Evolutionary conservation across 2,888 invertebrate species (phyloP).

Genomic region (Epirrita christyi): DNA sequence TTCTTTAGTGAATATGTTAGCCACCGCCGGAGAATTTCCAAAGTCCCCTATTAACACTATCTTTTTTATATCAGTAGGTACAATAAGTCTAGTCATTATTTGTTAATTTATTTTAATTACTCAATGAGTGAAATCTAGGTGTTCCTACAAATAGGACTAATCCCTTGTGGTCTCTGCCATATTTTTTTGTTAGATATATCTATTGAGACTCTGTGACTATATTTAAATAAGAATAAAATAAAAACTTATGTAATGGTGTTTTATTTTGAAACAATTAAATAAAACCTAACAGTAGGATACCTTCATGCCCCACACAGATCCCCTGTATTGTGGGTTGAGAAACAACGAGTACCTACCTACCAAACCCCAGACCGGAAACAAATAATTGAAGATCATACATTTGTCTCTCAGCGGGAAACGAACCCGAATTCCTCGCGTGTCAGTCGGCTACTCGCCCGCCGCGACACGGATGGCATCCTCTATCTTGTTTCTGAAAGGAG

Average conservation of each 20-base stretch:
- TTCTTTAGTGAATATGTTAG: conserved; percentile 66
- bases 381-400: too few species aligned
- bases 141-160: conserved; percentile 75
- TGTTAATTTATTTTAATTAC: conserved; percentile 74
- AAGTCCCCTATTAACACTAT: conserved; percentile 70
- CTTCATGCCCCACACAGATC: too few species aligned
- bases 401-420: too few species aligned
- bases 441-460: too few species aligned
- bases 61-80: conserved; percentile 59
- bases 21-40: conserved; percentile 73
- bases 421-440: too few species aligned
- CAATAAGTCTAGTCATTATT: conserved; percentile 79
- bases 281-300: too few species aligned
- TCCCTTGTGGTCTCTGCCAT: conserved; percentile 69
- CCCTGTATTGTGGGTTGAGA: too few species aligned
- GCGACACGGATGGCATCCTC: too few species aligned
- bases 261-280: conserved; percentile 24
- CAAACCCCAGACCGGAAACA: too few species aligned
- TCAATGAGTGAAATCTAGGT: conserved; percentile 60
- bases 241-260: conserved; percentile 39
- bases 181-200: conserved; percentile 66
- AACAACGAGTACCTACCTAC: too few species aligned
- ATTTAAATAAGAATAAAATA: conserved; percentile 67
- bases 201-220: conserved; percentile 73
- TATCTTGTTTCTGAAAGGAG: too few species aligned